A percentile compares a stretch with the other conserved stretches of the same genome.
phyloP scores from a whole-genome alignment of 2,797 vertebrate species.

The Lerista edwardsae region DNA sequence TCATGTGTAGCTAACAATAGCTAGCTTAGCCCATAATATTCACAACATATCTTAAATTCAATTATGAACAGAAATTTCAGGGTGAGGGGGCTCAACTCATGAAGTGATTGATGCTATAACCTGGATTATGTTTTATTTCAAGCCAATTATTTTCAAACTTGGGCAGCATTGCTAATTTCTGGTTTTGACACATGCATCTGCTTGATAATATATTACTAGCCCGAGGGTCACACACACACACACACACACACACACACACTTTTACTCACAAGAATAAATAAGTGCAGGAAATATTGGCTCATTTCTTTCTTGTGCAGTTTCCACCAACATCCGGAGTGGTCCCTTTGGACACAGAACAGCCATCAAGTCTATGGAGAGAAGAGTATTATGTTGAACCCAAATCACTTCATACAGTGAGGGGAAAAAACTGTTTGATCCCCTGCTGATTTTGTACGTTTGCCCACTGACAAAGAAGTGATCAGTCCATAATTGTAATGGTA shows the following conservation, averaged over 20 bases:
- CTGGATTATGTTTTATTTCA: no score
- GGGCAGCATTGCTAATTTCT: not conserved
- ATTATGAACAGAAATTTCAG: no score
- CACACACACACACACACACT: not conserved
- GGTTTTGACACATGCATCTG: not conserved
- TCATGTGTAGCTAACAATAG: no score
- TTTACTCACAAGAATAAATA: constrained; percentile 94
- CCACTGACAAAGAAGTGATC: no score
- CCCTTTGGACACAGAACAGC: constrained; percentile 93
- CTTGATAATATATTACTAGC: not conserved
- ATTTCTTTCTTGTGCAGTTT: constrained; percentile 95
- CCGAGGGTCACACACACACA: not conserved
- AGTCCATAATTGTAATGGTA: no score
- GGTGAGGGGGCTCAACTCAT: no score
- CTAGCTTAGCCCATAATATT: no score
- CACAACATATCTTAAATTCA: no score
- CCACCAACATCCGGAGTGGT: constrained; percentile 93
- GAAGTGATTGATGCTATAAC: no score
- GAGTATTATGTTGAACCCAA: constrained; percentile 34
- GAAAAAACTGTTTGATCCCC: no score
- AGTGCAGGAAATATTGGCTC: constrained; percentile 96
- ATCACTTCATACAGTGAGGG: not conserved
- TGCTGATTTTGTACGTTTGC: no score
- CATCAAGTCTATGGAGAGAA: constrained; percentile 84
- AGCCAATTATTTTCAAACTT: no score